These are phyloP conservation scores for Aphaenogaster ashmeadi DNA, from an alignment of 1,140 invertebrate species.

Conservation along the genomic window DNA sequence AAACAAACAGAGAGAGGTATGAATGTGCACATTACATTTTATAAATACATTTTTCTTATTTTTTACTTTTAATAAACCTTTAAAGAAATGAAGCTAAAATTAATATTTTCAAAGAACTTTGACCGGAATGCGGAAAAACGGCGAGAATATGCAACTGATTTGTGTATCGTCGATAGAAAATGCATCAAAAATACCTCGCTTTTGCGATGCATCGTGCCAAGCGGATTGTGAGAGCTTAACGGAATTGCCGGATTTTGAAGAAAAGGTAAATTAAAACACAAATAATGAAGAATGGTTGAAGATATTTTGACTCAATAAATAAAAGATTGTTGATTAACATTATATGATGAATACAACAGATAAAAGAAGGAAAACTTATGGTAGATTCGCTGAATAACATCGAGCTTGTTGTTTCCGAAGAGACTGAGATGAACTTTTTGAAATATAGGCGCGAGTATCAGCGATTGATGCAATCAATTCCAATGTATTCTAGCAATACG, in stretches of 20 bases:
- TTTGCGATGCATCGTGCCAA: constrained; percentile 78
- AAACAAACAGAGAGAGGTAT: constrained; percentile 62
- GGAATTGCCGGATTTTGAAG: constrained; percentile 40
- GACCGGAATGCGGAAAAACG: constrained; percentile 41
- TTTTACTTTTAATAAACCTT: not conserved
- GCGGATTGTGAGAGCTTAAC: constrained; percentile 62
- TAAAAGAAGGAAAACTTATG: not conserved
- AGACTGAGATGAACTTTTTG: constrained; percentile 67
- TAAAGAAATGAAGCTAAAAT: constrained; percentile 43
- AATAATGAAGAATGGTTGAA: not conserved
- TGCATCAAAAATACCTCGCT: constrained; percentile 54
- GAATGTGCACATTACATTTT: not conserved
- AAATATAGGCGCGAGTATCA: constrained; percentile 80
- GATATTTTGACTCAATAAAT: not conserved
- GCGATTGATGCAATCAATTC: constrained; percentile 72
- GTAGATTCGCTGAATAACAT: not conserved
- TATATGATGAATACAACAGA: constrained; percentile 24
- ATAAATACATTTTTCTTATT: constrained; percentile 14
- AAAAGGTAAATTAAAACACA: constrained; percentile 33
- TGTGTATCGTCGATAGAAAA: constrained; percentile 73
- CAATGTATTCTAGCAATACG: constrained; percentile 84
- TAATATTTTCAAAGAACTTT: constrained; percentile 48
- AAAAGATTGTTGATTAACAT: constrained; percentile 12
- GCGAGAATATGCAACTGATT: constrained; percentile 80
- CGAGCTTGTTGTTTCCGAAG: constrained; percentile 71